phyloP scores from a whole-genome alignment of 92 coral and sea anemone species.

The Bergia sp. region DNA sequence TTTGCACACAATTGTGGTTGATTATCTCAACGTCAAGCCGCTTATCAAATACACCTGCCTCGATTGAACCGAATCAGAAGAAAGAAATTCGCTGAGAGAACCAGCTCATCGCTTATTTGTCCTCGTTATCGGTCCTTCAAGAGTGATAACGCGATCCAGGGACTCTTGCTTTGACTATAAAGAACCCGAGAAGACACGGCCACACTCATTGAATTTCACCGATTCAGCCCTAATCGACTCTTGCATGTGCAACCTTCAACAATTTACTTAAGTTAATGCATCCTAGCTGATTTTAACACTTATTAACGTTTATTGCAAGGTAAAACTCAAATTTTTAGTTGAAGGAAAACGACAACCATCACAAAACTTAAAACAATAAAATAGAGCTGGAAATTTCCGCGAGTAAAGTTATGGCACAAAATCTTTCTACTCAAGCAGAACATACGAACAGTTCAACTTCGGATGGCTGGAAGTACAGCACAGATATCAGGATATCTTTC shows the following conservation, averaged over 20 bases:
- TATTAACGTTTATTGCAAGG: neutral
- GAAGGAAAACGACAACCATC: neutral
- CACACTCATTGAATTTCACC: neutral
- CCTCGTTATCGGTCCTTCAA: neutral
- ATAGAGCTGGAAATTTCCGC: neutral
- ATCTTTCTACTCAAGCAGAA: neutral
- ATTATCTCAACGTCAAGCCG: neutral
- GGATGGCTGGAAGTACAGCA: conserved; percentile 21
- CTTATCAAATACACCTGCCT: conserved; percentile 26
- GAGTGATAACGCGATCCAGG: neutral
- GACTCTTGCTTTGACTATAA: conserved; percentile 9
- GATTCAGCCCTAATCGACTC: neutral
- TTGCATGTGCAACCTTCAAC: neutral
- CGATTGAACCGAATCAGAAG: neutral
- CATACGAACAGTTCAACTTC: neutral
- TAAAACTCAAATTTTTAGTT: too few species aligned
- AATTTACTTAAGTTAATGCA: neutral
- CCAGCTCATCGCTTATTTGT: neutral
- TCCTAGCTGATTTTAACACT: neutral
- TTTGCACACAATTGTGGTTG: neutral
- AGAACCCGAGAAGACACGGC: neutral
- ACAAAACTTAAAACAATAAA: neutral
- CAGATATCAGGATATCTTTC: conserved; percentile 25
- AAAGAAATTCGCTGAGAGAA: neutral
- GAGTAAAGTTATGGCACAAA: neutral